Percentiles rank a stretch among this genome's conserved stretches.
Conservation (phyloP, 2,797 vertebrate species). For the Anas acuta region DNA sequence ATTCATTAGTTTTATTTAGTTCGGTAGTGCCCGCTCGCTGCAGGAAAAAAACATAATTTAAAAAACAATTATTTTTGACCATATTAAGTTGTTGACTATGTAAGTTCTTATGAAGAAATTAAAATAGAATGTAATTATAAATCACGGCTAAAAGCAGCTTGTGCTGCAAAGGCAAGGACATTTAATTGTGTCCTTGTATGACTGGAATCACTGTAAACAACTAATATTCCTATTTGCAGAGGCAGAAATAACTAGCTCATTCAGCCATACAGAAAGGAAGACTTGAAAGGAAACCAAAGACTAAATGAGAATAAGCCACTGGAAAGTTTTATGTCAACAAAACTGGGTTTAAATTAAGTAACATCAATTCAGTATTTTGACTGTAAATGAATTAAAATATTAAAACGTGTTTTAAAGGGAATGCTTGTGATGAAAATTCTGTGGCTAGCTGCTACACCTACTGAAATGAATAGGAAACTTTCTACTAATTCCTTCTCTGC, state of each 20-base stretch:
- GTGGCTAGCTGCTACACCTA: not conserved
- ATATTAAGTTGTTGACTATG: not conserved
- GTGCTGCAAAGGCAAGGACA: conserved; percentile 31
- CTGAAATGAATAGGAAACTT: not conserved
- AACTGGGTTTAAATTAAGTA: conserved; percentile 56
- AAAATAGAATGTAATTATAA: conserved; percentile 47
- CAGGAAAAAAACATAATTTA: not conserved
- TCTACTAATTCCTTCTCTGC: not conserved
- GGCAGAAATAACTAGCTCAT: conserved; percentile 61
- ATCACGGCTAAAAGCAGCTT: conserved; percentile 38
- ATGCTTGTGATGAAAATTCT: conserved; percentile 27
- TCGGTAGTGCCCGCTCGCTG: not conserved
- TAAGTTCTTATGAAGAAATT: conserved; percentile 15
- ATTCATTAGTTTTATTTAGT: conserved; percentile 18
- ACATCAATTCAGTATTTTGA: conserved; percentile 51
- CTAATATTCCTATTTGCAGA: conserved; percentile 56
- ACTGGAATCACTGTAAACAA: conserved; percentile 59
- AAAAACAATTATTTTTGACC: not conserved
- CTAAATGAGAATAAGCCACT: conserved; percentile 62
- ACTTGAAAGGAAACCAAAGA: conserved; percentile 69
- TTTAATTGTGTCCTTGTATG: conserved; percentile 54
- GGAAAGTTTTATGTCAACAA: conserved; percentile 67
- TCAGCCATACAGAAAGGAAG: conserved; percentile 56
- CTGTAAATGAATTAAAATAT: conserved; percentile 55
- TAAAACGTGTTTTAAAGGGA: conserved; percentile 39